A percentile compares a stretch with the other conserved stretches of the same genome.
Conservation (phyloP, 2,113 vertebrate genomes). For the Poicephalus gulielmi region DNA sequence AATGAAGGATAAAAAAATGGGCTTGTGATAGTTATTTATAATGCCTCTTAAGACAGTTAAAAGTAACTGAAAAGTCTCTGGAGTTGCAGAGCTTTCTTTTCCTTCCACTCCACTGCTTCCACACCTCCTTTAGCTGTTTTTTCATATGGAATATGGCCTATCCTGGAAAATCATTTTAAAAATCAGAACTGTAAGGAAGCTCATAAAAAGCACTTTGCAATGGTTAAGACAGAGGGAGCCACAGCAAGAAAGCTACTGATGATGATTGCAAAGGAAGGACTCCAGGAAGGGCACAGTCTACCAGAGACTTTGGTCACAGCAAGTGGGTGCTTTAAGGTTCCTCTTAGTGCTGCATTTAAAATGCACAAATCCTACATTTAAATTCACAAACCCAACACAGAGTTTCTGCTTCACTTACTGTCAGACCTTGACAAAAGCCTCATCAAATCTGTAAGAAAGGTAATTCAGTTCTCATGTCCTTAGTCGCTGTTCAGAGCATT, state of each 20-base stretch:
- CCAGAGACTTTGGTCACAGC: neutral
- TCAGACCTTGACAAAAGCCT: neutral
- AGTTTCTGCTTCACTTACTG: neutral
- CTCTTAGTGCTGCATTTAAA: neutral
- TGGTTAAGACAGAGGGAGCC: neutral
- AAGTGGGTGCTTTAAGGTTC: neutral
- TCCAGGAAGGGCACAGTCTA: neutral
- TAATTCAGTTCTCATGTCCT: neutral
- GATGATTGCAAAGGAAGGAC: neutral
- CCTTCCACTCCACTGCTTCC: neutral
- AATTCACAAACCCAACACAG: neutral
- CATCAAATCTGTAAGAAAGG: neutral
- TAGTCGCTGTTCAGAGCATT: neutral
- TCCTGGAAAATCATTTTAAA: neutral
- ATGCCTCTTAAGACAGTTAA: neutral
- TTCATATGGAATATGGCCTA: neutral
- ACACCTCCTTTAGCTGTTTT: neutral
- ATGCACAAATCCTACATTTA: neutral
- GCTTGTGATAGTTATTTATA: neutral
- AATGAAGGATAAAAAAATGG: neutral
- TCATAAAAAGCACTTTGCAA: neutral
- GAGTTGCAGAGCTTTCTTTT: constrained; percentile 27
- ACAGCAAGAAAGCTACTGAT: neutral
- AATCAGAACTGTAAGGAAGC: neutral
- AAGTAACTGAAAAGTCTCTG: constrained; percentile 5